Evolutionary conservation across 1,140 invertebrate species (phyloP).

Genomic region (Ruditapes philippinarum): DNA sequence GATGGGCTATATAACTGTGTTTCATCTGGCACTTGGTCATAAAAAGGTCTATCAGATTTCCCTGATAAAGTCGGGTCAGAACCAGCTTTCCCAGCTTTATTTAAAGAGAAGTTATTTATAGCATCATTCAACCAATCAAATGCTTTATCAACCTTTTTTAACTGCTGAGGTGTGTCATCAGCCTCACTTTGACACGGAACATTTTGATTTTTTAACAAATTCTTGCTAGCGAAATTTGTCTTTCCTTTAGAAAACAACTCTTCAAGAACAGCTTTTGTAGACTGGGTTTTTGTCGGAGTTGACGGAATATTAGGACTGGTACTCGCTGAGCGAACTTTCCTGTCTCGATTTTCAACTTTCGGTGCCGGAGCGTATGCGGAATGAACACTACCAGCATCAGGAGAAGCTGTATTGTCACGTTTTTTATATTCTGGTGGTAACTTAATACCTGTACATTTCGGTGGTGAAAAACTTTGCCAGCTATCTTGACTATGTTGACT

Average conservation of each 20-base stretch:
- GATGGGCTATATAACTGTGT: not conserved
- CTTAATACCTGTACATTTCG: slow-evolving; percentile 60
- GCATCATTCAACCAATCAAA: slow-evolving; percentile 86
- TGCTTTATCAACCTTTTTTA: slow-evolving; percentile 80
- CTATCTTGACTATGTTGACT: slow-evolving; percentile 62
- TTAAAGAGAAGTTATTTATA: slow-evolving; percentile 79
- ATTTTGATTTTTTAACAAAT: slow-evolving; percentile 48
- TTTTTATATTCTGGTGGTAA: slow-evolving; percentile 65
- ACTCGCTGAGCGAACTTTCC: slow-evolving; percentile 18
- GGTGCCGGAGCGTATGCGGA: slow-evolving; percentile 38
- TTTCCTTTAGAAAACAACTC: slow-evolving; percentile 59
- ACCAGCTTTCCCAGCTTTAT: slow-evolving; percentile 67
- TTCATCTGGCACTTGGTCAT: slow-evolving; percentile 71
- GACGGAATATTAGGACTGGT: slow-evolving; percentile 49
- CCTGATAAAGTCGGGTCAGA: slow-evolving; percentile 26
- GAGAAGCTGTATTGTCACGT: slow-evolving; percentile 33
- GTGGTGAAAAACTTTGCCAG: slow-evolving; percentile 61
- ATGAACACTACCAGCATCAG: slow-evolving; percentile 51
- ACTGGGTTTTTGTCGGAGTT: slow-evolving; percentile 50
- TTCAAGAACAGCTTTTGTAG: slow-evolving; percentile 60
- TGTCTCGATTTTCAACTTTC: slow-evolving; percentile 51
- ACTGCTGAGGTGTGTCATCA: not conserved
- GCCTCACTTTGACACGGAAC: not conserved
- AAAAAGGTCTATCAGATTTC: slow-evolving; percentile 27
- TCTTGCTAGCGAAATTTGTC: slow-evolving; percentile 21